Percentiles rank a stretch among this genome's conserved stretches.
Conservation (phyloP, 2,113 vertebrate genomes). For the Nerophis ophidion region DNA sequence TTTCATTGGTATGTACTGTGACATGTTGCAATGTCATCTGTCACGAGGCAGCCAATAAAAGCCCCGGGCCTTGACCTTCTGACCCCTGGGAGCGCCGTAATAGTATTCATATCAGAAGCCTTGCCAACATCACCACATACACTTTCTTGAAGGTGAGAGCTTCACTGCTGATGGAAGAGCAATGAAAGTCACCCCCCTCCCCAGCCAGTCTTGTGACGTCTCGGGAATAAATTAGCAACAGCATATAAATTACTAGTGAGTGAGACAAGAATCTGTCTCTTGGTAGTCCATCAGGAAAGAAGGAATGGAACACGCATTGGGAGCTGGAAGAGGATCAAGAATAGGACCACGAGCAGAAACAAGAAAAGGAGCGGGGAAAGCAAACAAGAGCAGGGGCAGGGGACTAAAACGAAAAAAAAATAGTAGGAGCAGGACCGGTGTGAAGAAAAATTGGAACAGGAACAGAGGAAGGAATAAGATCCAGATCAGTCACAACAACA, state of each 20-base stretch:
- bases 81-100: constrained; percentile 15
- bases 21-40: constrained; percentile 63
- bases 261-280: not conserved
- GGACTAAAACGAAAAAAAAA: too few species aligned
- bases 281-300: too few species aligned
- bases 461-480: too few species aligned
- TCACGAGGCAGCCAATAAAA: constrained; percentile 59
- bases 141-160: constrained; percentile 10
- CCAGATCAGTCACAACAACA: too few species aligned
- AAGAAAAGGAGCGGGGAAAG: too few species aligned
- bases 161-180: constrained; percentile 11
- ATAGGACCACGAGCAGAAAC: too few species aligned
- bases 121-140: constrained; percentile 6
- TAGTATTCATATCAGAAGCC: constrained; percentile 24
- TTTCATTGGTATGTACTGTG: constrained; percentile 62
- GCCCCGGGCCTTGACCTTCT: constrained; percentile 53
- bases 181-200: not conserved
- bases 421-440: too few species aligned
- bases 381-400: too few species aligned
- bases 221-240: not conserved
- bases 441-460: too few species aligned
- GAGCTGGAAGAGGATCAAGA: too few species aligned
- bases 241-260: not conserved
- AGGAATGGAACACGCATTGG: too few species aligned
- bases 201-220: not conserved